Percentiles rank a stretch among this genome's conserved stretches.
phyloP scores from a whole-genome alignment of 2,888 invertebrate genomes.

The Hoplodrina ambigua region DNA sequence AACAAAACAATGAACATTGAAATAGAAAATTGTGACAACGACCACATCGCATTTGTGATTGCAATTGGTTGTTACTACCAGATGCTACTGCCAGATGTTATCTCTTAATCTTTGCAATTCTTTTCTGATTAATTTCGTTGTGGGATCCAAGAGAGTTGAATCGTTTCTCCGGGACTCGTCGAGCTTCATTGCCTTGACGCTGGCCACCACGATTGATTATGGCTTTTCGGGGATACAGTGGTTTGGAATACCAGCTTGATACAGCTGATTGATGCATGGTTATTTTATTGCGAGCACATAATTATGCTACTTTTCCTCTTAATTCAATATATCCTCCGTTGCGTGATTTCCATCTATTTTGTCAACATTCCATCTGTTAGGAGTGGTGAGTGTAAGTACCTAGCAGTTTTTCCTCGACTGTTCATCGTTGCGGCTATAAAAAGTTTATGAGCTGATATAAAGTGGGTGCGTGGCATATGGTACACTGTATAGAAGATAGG shows the following conservation, averaged over 20 bases:
- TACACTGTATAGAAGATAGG: not conserved
- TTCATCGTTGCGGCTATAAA: not conserved
- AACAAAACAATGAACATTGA: conserved; percentile 10
- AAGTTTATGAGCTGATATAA: conserved; percentile 2
- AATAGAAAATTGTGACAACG: not conserved
- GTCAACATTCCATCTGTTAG: not conserved
- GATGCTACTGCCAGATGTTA: not conserved
- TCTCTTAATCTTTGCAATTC: too few relatives aligned
- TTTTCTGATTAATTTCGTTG: too few relatives aligned
- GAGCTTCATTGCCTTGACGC: too few relatives aligned
- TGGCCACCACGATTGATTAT: too few relatives aligned
- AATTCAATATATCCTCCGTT: not conserved
- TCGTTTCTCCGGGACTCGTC: too few relatives aligned
- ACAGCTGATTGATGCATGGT: too few relatives aligned
- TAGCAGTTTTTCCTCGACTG: not conserved
- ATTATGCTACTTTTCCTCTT: not conserved
- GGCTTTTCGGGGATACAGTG: too few relatives aligned
- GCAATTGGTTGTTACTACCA: not conserved
- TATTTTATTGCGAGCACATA: too few relatives aligned
- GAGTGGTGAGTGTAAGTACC: not conserved
- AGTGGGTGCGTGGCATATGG: not conserved
- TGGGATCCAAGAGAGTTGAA: too few relatives aligned
- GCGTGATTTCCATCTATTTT: conserved; percentile 12
- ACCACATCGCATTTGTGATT: not conserved
- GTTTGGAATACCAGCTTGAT: too few relatives aligned